Percentiles rank a stretch among this genome's conserved stretches.
Conservation (phyloP, 2,797 vertebrate genomes). For the Saguinus oedipus region DNA sequence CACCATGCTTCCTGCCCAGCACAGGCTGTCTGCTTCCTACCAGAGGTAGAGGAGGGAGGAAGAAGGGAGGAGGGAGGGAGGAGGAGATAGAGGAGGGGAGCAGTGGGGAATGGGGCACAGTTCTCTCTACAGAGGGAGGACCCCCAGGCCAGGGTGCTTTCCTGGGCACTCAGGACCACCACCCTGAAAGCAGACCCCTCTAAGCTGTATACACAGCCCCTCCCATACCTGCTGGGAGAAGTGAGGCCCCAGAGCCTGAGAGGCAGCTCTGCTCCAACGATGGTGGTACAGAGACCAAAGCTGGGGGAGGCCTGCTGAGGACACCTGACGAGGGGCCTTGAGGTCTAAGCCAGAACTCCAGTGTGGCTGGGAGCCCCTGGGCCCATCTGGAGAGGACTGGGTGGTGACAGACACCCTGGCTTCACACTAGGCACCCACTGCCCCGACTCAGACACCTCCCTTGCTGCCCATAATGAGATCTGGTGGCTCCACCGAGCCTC, state of each 20-base stretch:
- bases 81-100: too few relatives aligned
- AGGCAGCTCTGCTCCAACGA: too few relatives aligned
- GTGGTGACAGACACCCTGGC: neutral
- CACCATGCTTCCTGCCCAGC: rapidly evolving
- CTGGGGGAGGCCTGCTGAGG: neutral
- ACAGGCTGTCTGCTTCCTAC: neutral
- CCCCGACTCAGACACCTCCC: neutral
- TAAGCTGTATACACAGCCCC: neutral
- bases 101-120: too few relatives aligned
- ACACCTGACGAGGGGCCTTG: rapidly evolving
- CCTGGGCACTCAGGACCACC: neutral
- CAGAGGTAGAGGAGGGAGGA: neutral
- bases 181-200: neutral
- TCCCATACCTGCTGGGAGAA: neutral
- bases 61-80: too few relatives aligned
- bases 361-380: neutral
- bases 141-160: neutral
- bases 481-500: neutral
- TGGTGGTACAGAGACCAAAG: neutral
- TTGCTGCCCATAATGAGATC: neutral
- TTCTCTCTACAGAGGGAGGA: too few relatives aligned
- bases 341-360: neutral
- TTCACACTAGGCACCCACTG: neutral
- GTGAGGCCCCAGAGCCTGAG: too few relatives aligned
- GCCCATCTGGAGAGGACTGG: neutral